These are phyloP conservation scores for Anguilla rostrata DNA, from an alignment of 2,113 vertebrate species.

Conservation along the genomic window DNA sequence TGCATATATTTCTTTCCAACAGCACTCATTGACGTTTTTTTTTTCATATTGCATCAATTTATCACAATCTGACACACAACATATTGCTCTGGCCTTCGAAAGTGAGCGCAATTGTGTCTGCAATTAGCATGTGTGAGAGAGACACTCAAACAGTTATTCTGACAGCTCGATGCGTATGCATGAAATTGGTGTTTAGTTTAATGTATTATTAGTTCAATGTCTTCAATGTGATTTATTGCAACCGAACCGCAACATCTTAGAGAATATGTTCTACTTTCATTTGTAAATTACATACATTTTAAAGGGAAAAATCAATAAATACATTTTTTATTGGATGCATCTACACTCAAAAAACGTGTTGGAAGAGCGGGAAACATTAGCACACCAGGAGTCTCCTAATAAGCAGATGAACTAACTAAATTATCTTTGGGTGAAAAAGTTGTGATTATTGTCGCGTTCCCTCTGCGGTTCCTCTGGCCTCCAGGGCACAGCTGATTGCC, in stretches of 20 bases:
- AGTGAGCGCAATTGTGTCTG: background rate
- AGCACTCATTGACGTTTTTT: background rate
- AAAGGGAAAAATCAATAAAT: background rate
- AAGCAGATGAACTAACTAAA: conserved; percentile 31
- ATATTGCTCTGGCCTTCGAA: background rate
- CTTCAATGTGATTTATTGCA: background rate
- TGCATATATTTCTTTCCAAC: background rate
- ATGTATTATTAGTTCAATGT: background rate
- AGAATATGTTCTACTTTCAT: background rate
- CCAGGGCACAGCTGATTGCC: background rate
- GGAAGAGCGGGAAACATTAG: background rate
- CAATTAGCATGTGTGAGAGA: background rate
- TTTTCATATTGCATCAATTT: conserved; percentile 10
- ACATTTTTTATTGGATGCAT: background rate
- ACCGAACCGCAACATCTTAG: background rate
- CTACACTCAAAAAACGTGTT: background rate
- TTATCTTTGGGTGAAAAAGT: background rate
- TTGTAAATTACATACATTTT: background rate
- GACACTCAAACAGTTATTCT: conserved; percentile 8
- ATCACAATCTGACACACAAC: background rate
- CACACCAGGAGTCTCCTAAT: conserved; percentile 13
- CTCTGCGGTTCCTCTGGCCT: background rate
- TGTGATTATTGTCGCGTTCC: background rate
- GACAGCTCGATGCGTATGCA: conserved; percentile 11
- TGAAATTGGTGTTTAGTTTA: conserved; percentile 7